Conservation (phyloP, 2,888 invertebrate species). For the Pheosia gnoma region DNA sequence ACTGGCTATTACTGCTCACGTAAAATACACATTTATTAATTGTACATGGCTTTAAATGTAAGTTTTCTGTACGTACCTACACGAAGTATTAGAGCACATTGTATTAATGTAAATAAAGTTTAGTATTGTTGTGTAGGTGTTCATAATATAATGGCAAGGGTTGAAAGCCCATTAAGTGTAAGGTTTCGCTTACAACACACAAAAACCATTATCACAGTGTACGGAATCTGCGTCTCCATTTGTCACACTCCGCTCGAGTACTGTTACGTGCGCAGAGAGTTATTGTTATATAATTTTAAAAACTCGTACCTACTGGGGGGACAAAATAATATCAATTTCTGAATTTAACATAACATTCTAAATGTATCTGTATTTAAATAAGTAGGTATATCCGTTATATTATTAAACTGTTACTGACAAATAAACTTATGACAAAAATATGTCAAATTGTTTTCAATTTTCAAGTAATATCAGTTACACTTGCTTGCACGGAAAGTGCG, state of each 20-base stretch:
- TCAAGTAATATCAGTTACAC: not conserved
- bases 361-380: too few relatives aligned
- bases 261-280: not conserved
- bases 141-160: not conserved
- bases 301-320: too few relatives aligned
- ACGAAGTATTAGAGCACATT: not conserved
- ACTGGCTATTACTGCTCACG: too few relatives aligned
- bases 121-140: not conserved
- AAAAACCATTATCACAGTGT: slow-evolving; percentile 11
- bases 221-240: slow-evolving; percentile 8
- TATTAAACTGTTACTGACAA: not conserved
- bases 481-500: slow-evolving; percentile 2
- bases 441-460: not conserved
- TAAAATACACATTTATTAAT: not conserved
- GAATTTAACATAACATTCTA: too few relatives aligned
- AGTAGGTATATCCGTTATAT: not conserved
- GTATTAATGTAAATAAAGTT: not conserved
- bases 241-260: slow-evolving; percentile 13
- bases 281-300: too few relatives aligned
- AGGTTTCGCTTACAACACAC: slow-evolving; percentile 5
- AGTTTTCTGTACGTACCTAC: not conserved
- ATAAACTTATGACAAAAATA: not conserved
- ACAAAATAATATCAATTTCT: too few relatives aligned
- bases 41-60: too few relatives aligned
- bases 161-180: not conserved